A percentile compares a stretch with the other conserved stretches of the same genome.
phyloP scores from a whole-genome alignment of 2,113 vertebrate genomes.

The Chionis minor region DNA sequence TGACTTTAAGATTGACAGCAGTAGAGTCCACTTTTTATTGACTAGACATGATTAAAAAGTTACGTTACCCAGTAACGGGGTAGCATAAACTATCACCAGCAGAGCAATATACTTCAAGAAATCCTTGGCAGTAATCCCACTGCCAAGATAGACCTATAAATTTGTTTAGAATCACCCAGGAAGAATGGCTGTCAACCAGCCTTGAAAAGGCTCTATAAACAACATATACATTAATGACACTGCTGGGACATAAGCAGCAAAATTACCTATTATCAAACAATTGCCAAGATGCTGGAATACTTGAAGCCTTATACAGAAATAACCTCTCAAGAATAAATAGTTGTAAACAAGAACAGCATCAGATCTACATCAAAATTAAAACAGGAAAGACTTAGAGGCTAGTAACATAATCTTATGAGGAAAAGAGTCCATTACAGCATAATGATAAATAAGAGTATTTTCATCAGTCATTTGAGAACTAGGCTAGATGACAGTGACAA shows the following conservation, averaged over 20 bases:
- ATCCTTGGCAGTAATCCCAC: neutral
- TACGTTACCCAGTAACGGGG: neutral
- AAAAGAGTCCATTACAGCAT: neutral
- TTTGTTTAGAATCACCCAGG: neutral
- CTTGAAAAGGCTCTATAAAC: neutral
- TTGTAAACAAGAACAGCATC: neutral
- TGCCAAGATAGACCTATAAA: neutral
- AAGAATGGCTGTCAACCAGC: neutral
- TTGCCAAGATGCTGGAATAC: neutral
- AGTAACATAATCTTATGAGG: neutral
- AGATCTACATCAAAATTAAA: neutral
- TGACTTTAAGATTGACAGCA: neutral
- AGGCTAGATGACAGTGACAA: neutral
- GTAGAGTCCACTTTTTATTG: neutral
- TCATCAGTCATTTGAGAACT: neutral
- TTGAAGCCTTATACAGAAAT: neutral
- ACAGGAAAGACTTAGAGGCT: neutral
- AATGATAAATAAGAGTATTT: conserved; percentile 4
- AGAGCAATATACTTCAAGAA: neutral
- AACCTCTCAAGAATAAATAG: neutral
- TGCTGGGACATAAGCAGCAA: neutral
- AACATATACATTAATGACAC: neutral
- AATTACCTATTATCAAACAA: neutral
- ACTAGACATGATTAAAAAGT: neutral
- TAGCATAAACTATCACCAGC: neutral